These are phyloP conservation scores for Agelastica alni DNA, from an alignment of 2,888 invertebrate species.

Conservation along the genomic window DNA sequence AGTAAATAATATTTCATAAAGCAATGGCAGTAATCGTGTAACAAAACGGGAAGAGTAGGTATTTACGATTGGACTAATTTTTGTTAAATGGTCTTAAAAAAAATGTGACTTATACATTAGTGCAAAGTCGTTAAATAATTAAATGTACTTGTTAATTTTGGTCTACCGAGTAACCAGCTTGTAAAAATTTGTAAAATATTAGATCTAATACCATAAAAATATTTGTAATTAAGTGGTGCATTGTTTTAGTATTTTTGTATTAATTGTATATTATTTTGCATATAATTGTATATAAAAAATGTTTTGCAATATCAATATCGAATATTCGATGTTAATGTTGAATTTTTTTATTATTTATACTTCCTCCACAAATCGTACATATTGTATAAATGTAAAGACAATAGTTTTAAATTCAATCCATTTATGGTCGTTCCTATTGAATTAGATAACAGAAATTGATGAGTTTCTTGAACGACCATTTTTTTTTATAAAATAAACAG, in stretches of 20 bases:
- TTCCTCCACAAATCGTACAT: slow-evolving; percentile 26
- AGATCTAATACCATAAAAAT: slow-evolving; percentile 12
- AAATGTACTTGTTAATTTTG: too few relatives aligned
- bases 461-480: slow-evolving; percentile 30
- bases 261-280: slow-evolving; percentile 48
- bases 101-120: too few relatives aligned
- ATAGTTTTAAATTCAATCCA: slow-evolving; percentile 34
- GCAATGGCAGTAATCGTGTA: too few relatives aligned
- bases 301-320: slow-evolving; percentile 21
- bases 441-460: slow-evolving; percentile 31
- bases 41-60: too few relatives aligned
- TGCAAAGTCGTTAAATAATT: too few relatives aligned
- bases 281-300: slow-evolving; percentile 48
- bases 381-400: slow-evolving; percentile 38
- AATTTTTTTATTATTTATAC: slow-evolving; percentile 32
- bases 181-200: slow-evolving; percentile 39
- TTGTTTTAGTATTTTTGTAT: slow-evolving; percentile 51
- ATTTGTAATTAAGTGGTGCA: slow-evolving; percentile 44
- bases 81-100: too few relatives aligned
- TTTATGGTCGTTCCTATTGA: slow-evolving; percentile 30
- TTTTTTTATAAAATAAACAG: slow-evolving; percentile 29
- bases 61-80: too few relatives aligned
- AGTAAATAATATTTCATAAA: too few relatives aligned
- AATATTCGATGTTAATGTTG: slow-evolving; percentile 25
- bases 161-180: slow-evolving; percentile 7